These are phyloP conservation scores for Avahi laniger DNA, from an alignment of 2,797 vertebrate genomes.

Conservation along the genomic window DNA sequence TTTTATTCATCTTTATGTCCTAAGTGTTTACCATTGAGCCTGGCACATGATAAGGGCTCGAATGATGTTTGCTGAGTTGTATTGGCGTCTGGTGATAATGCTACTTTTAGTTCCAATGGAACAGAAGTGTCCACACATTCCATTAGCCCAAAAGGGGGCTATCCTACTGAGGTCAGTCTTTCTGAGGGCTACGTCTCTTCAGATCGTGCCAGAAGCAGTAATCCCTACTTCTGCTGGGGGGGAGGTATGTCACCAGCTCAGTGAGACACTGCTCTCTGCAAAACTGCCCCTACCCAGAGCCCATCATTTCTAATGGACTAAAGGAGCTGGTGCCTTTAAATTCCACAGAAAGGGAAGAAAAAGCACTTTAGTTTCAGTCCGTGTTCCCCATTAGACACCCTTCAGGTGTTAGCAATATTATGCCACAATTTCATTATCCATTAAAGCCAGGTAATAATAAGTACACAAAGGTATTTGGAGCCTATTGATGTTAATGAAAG, in stretches of 20 bases:
- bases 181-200: neutral
- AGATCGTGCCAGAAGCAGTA: neutral
- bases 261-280: neutral
- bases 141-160: neutral
- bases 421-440: constrained; percentile 80
- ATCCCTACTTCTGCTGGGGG: neutral
- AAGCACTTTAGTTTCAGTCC: constrained; percentile 68
- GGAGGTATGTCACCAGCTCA: neutral
- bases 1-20: neutral
- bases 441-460: constrained; percentile 83
- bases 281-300: constrained; percentile 29
- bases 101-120: neutral
- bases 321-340: constrained; percentile 73
- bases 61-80: neutral
- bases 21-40: neutral
- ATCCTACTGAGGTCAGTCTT: neutral
- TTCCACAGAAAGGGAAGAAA: constrained; percentile 57
- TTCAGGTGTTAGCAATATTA: constrained; percentile 84
- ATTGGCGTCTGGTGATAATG: neutral
- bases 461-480: constrained; percentile 81
- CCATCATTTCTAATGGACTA: constrained; percentile 41
- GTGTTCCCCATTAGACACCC: constrained; percentile 84
- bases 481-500: constrained; percentile 85
- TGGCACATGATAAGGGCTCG: neutral
- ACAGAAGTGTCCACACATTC: neutral